A percentile compares a stretch with the other conserved stretches of the same genome.
These are phyloP conservation scores for Hydrotaea diabolus DNA, from an alignment of 2,888 invertebrate species.

Conservation along the genomic window DNA sequence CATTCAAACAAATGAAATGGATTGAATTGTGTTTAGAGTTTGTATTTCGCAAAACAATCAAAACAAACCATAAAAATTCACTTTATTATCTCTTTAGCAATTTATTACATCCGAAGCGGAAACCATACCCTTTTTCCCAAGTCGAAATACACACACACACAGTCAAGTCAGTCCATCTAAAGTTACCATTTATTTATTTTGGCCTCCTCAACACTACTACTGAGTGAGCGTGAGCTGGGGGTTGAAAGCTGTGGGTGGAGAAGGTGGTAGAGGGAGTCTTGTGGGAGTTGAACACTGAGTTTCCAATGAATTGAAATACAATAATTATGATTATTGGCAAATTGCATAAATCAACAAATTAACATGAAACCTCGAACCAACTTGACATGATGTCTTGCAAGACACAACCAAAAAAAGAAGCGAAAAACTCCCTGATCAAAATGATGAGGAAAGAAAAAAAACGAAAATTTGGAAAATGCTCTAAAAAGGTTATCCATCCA, in stretches of 20 bases:
- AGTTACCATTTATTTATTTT: conserved; percentile 9
- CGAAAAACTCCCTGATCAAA: not conserved
- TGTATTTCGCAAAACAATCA: conserved; percentile 57
- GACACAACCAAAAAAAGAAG: not conserved
- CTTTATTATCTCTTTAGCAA: conserved; percentile 67
- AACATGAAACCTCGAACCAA: conserved; percentile 54
- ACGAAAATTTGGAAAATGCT: not conserved
- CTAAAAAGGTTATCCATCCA: not conserved
- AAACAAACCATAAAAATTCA: conserved; percentile 66
- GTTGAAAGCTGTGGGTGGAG: not conserved
- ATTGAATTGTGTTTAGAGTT: conserved; percentile 57
- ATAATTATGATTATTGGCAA: conserved; percentile 68
- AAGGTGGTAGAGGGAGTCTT: not conserved
- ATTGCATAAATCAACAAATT: conserved; percentile 69
- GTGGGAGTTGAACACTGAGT: not conserved
- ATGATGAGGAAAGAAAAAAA: no score
- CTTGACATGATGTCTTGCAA: not conserved
- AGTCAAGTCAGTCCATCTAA: not conserved
- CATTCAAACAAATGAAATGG: conserved; percentile 38
- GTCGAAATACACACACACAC: conserved; percentile 24
- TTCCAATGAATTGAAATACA: conserved; percentile 63
- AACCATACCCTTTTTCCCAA: conserved; percentile 67
- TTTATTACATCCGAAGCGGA: conserved; percentile 69
- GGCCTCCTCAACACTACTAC: no score
- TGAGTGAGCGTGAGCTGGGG: no score